Base-by-base conservation (phyloP, 2,113 vertebrate genomes). In the Colaptes auratus region DNA sequence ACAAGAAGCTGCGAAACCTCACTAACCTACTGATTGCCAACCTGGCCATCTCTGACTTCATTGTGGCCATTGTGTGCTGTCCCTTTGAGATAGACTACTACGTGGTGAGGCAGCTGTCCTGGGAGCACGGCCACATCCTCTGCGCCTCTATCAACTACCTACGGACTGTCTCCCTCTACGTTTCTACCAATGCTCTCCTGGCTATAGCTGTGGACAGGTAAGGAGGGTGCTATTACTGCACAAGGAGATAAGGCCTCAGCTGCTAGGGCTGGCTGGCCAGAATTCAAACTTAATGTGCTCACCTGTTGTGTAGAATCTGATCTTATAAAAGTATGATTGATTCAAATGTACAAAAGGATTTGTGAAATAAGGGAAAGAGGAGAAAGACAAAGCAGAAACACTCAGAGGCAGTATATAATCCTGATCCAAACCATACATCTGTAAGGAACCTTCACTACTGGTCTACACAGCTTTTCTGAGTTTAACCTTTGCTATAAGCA, bases 71-170 rank as follows among this genome's bases (percentile, higher is more conserved):
- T 0, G 98, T 99, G 86, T 99, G 99, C 96, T 99, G 99, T 82
- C 99, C 99, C 4, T 99, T 99, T 8, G 98, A 99, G 94, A 98
- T 99, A 98, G 99, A 99, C 96, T 99, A 99, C 96, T 99, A 99
- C 0, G 99, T 99, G 88, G 98, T 99, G 12, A 98, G 98, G 33
- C 98, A 98, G 95, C 98, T 99, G 17, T 99, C 99, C 78, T 99
- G 99, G 99, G 97, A 98, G 79, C 99, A 99, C 0, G 99, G 99
- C 52, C 97, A 99, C 0, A 48, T 98, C 90, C 97, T 99, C 50
- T 99, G 99, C 10, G 98, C 98, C 67, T 98, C 99, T 0, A 97
- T 99, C 93, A 99, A 99, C 96, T 99, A 99, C 90, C 97, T 99
- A 23, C 97, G 98, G 23, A 99, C 99, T 0, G 98, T 99, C 75